Percentiles rank a stretch among this genome's conserved stretches.
Conservation (phyloP, 2,888 invertebrate genomes). For the Noctua janthe region DNA sequence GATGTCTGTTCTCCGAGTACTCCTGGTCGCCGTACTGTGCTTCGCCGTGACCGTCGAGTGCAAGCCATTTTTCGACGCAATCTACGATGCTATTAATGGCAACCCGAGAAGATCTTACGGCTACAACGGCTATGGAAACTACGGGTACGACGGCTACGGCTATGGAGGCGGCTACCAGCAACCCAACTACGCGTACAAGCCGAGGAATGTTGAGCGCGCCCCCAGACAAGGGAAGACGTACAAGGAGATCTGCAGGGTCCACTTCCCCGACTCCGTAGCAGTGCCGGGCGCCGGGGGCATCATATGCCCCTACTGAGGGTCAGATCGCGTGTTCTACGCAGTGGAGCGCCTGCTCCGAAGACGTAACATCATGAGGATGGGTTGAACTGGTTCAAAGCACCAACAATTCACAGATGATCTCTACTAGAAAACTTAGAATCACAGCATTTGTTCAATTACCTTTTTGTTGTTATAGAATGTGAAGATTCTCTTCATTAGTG, state of each 20-base stretch:
- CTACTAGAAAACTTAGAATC: conserved; percentile 34
- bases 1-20: conserved; percentile 79
- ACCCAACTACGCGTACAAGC: conserved; percentile 64
- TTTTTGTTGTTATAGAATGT: conserved; percentile 12
- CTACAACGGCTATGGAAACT: conserved; percentile 78
- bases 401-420: conserved; percentile 57
- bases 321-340: conserved; percentile 90
- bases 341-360: conserved; percentile 88
- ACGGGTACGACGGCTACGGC: conserved; percentile 74
- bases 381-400: conserved; percentile 74
- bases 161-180: conserved; percentile 66
- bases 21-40: conserved; percentile 74
- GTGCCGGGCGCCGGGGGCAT: conserved; percentile 90
- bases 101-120: conserved; percentile 84
- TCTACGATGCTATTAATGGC: conserved; percentile 86
- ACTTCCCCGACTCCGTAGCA: conserved; percentile 90
- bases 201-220: conserved; percentile 71
- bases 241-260: conserved; percentile 93
- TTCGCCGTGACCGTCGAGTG: conserved; percentile 71
- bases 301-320: conserved; percentile 91
- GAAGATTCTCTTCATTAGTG: conserved; percentile 32
- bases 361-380: conserved; percentile 89
- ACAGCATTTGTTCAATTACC: conserved; percentile 27
- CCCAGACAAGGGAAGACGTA: conserved; percentile 90
- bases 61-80: conserved; percentile 87